Base-by-base conservation (phyloP, 2,797 vertebrate species). In the Sphenopsis melanotis region DNA sequence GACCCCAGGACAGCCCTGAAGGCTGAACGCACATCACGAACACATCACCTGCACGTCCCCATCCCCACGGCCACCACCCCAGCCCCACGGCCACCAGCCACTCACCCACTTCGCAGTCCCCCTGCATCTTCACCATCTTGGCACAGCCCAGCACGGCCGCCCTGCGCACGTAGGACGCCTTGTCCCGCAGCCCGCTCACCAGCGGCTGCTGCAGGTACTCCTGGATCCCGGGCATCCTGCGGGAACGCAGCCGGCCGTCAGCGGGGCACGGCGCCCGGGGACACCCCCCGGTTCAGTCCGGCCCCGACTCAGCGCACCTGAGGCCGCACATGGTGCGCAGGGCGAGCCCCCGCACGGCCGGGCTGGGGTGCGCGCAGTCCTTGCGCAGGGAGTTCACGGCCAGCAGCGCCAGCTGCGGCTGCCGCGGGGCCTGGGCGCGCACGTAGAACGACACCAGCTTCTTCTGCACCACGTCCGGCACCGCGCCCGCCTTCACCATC, bases 401-500 rank as follows among this genome's bases (percentile, higher is more conserved):
- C 80, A 99, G 98, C 84, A 99, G 98, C 10, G 99, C 99, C 90
- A 99, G 98, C 90, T 99, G 99, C 1, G 99, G 99, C 94, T 99
- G 98, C 49, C 98, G 97, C 18, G 98, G 90, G 5, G 99, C 99
- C 22, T 99, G 99, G 4, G 98, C 98, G 90, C 98, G 98, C 98
- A 99, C 98, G 96, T 99, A 99, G 83, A 99, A 97, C 39, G 99
- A 99, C 60, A 99, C 99, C 95, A 99, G 95, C 94, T 99, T 99
- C 98, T 99, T 99, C 97, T 99, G 99, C 91, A 99, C 98, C 47
- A 99, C 96, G 93, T 99, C 99, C 23, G 98, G 97, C 8, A 98
- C 99, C 60, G 99, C 99, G 75, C 99, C 98, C 10, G 99, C 99
- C 97, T 99, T 99, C 70, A 99, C 99, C 98, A 99, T 99, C 97